Evolutionary conservation across 2,113 vertebrate species (phyloP), one percentile per base, ranked within the genome.

Genomic region (Manacus vitellinus): DNA sequence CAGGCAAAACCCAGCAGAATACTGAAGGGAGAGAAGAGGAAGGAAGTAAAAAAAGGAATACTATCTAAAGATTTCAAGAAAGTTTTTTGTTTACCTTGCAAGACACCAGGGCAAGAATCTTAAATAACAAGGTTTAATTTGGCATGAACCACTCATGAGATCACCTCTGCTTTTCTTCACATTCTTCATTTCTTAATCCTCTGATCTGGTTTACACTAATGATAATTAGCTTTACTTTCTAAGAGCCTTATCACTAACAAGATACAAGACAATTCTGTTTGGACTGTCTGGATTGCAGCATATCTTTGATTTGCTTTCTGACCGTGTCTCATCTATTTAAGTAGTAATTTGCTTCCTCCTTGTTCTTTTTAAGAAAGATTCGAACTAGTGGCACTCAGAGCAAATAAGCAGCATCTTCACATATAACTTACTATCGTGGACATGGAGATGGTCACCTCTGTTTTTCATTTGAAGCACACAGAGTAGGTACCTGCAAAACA

Each of bases 11-110:
- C 1, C 1, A 25, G 35, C 7, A 49, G n/a, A 46, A 20, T 14
- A 67, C 4, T 41, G 7, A 6, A 20, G 2, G 3, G 18, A 8
- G 0, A 2, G 0, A 1, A 23, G 8, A 39, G 3, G 3, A 1
- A 2, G 14, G 20, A 62, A 39, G 11, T 14, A 33, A 35, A 74
- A 72, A 49, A 37, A 67, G 5, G 4, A 81, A 54, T 3, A 18
- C 5, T 43, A 79, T 22, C 16, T 71, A 37, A 63, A 49, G 8
- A 31, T 88, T 88, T 82, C 28, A 79, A 27, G 4, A 33, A 75
- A 68, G 17, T n/a, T 80, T 80, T 76, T 71, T 67, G 22, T 51
- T 76, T 73, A 33, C 28, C 15, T 55, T 76, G 8, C 35, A 62
- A 46, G n/a, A 89, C 8, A 58, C 4, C 27, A 31, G 12, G 51